phyloP scores from a whole-genome alignment of 2,113 vertebrate genomes.

The Pachyramphus minor region DNA sequence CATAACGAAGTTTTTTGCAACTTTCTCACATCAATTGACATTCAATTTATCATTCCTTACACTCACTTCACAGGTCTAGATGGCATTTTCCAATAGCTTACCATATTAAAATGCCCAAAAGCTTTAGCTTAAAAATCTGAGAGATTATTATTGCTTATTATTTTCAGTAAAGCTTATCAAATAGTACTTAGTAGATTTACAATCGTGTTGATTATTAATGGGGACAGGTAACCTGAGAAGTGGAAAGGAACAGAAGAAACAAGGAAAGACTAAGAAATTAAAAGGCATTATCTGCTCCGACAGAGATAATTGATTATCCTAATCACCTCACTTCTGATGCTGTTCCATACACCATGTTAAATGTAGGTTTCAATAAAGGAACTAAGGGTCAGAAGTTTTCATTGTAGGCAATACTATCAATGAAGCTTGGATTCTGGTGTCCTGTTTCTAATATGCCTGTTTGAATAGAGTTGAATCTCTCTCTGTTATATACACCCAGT shows the following conservation, averaged over 20 bases:
- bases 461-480: not conserved
- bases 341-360: not conserved
- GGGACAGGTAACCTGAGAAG: not conserved
- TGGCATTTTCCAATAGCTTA: not conserved
- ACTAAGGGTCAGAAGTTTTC: not conserved
- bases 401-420: not conserved
- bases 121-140: not conserved
- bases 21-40: not conserved
- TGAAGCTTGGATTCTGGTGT: not conserved
- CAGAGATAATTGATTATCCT: not conserved
- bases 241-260: not conserved
- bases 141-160: not conserved
- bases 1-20: not conserved
- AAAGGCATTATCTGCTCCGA: not conserved
- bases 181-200: not conserved
- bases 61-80: not conserved
- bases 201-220: not conserved
- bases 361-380: not conserved
- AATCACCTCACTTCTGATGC: not conserved
- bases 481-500: not conserved
- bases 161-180: not conserved
- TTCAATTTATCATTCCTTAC: not conserved
- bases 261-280: not conserved
- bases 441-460: not conserved
- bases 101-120: not conserved